phyloP scores from a whole-genome alignment of 2,797 vertebrate species.

The Galago senegalensis region DNA sequence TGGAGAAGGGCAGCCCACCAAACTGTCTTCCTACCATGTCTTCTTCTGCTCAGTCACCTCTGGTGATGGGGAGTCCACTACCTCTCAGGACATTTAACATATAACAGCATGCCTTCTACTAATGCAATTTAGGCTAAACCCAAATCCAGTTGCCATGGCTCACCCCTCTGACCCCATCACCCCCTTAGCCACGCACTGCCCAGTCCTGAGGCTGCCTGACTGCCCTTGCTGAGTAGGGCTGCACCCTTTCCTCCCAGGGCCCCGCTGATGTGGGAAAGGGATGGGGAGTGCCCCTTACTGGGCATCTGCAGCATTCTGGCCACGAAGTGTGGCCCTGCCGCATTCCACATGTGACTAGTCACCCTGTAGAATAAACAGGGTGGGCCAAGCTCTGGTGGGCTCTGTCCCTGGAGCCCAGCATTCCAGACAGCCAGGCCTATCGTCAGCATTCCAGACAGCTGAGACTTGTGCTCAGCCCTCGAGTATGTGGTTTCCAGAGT shows the following conservation, averaged over 20 bases:
- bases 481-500: not conserved
- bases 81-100: not conserved
- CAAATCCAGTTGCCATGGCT: not conserved
- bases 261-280: not conserved
- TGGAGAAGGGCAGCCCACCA: not conserved
- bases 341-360: not conserved
- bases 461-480: not conserved
- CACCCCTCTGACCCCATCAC: not conserved
- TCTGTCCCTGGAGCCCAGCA: not conserved
- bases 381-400: not conserved
- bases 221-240: not conserved
- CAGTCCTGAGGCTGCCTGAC: not conserved
- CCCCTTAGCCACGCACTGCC: not conserved
- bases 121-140: not conserved
- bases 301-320: fast-evolving
- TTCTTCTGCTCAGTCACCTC: no score
- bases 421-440: not conserved
- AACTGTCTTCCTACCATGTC: not conserved
- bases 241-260: not conserved
- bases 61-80: not conserved
- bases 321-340: fast-evolving
- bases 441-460: fast-evolving
- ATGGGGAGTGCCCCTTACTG: no score
- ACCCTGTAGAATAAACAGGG: not conserved
- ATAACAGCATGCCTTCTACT: not conserved